Conservation (phyloP, 2,113 vertebrate genomes). For the Syngnathoides biaculeatus region DNA sequence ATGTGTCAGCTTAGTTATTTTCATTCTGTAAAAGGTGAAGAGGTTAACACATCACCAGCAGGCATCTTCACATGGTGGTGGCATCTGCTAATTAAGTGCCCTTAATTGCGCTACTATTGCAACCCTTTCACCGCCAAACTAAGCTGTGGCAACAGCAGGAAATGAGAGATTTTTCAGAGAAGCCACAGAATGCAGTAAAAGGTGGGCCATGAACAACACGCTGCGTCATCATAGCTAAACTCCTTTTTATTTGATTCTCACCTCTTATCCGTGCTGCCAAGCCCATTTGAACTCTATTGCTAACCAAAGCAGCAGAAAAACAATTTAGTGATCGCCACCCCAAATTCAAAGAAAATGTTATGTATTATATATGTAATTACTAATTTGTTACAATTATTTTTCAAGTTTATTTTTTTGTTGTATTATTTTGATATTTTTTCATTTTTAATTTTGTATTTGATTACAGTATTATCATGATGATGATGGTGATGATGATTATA, state of each 20-base stretch:
- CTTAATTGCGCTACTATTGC: constrained; percentile 20
- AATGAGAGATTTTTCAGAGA: neutral
- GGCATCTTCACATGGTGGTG: constrained; percentile 22
- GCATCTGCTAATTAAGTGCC: constrained; percentile 27
- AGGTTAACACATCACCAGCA: constrained; percentile 29
- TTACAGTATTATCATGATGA: too few relatives aligned
- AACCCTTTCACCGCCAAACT: neutral
- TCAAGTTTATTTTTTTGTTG: neutral
- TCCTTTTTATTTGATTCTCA: too few relatives aligned
- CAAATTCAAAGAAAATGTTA: neutral
- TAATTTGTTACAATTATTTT: neutral
- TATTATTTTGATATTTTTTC: neutral
- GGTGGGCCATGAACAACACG: neutral
- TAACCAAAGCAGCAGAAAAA: too few relatives aligned
- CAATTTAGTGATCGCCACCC: too few relatives aligned
- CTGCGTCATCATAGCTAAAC: neutral
- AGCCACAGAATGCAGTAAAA: neutral
- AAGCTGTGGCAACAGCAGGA: neutral
- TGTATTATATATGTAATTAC: neutral
- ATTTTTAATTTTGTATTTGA: too few relatives aligned
- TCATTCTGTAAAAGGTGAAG: constrained; percentile 17
- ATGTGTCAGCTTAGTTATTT: constrained; percentile 39
- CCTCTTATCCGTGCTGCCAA: too few relatives aligned
- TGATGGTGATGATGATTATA: too few relatives aligned
- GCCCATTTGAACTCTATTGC: too few relatives aligned